phyloP scores from a whole-genome alignment of 2,113 vertebrate genomes.

The Sander lucioperca region DNA sequence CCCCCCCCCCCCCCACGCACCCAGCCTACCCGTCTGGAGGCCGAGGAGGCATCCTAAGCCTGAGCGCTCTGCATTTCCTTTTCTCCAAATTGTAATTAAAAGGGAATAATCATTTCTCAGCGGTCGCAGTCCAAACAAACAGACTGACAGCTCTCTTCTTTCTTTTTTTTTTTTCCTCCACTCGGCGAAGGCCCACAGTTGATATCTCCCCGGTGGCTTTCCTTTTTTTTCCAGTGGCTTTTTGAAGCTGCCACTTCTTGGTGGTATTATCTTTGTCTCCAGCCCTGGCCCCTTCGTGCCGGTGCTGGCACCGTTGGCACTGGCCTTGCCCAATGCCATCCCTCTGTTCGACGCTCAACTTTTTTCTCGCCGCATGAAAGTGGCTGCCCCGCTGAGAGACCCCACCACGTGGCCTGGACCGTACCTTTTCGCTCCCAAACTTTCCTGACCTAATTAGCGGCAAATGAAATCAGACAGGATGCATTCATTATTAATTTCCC shows the following conservation, averaged over 20 bases:
- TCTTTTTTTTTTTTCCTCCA: constrained; percentile 18
- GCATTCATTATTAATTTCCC: constrained; percentile 81
- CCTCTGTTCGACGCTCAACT: constrained; percentile 76
- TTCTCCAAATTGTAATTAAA: constrained; percentile 82
- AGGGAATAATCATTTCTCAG: constrained; percentile 81
- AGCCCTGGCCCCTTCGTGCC: constrained; percentile 77
- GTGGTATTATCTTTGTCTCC: constrained; percentile 81
- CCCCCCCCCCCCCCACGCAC: too few species aligned
- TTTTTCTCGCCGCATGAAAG: constrained; percentile 73
- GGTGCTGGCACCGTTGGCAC: constrained; percentile 66
- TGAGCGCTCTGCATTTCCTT: constrained; percentile 59
- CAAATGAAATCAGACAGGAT: constrained; percentile 77
- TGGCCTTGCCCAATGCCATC: constrained; percentile 58
- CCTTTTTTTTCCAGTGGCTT: constrained; percentile 58
- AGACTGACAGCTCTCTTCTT: constrained; percentile 73
- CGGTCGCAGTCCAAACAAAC: constrained; percentile 79
- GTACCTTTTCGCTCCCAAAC: constrained; percentile 79
- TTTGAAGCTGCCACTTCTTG: constrained; percentile 78
- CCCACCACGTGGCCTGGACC: constrained; percentile 71
- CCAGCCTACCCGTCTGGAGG: constrained; percentile 44
- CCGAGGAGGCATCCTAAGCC: constrained; percentile 58
- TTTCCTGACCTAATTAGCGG: constrained; percentile 83
- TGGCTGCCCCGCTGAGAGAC: constrained; percentile 65
- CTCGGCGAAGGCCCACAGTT: constrained; percentile 66
- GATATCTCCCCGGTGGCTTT: constrained; percentile 67